Conservation (phyloP, 2,113 vertebrate genomes). For the Trogon melanurus region DNA sequence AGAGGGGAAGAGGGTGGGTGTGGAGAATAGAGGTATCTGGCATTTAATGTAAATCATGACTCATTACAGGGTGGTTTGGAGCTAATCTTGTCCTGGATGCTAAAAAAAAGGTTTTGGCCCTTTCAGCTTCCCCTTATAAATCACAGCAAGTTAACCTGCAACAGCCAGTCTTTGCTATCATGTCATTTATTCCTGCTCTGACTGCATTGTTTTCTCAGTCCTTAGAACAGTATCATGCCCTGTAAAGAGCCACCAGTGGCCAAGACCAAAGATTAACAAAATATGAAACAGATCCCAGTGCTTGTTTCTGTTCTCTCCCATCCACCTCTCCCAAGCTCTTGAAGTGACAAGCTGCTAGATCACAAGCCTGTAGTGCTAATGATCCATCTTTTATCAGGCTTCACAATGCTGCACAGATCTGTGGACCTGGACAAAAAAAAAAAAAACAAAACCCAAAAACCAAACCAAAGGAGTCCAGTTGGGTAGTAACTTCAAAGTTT, state of each 20-base stretch:
- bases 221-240: background rate
- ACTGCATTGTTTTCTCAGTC: background rate
- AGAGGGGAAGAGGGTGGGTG: background rate
- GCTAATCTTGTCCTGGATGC: background rate
- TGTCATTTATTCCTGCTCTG: background rate
- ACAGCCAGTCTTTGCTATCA: background rate
- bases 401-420: background rate
- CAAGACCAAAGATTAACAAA: background rate
- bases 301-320: background rate
- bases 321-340: background rate
- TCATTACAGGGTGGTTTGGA: background rate
- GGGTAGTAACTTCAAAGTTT: background rate
- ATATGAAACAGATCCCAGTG: background rate
- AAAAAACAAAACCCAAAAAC: fast-evolving
- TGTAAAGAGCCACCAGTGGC: background rate
- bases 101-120: background rate
- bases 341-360: background rate
- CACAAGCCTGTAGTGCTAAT: background rate
- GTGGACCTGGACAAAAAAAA: background rate
- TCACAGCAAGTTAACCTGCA: background rate
- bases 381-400: background rate
- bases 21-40: background rate
- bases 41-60: background rate
- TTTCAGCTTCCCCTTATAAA: background rate
- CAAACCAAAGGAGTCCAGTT: background rate